A percentile compares a stretch with the other conserved stretches of the same genome.
Conservation (phyloP, 2,797 vertebrate species). For the Phylloscopus collybita region DNA sequence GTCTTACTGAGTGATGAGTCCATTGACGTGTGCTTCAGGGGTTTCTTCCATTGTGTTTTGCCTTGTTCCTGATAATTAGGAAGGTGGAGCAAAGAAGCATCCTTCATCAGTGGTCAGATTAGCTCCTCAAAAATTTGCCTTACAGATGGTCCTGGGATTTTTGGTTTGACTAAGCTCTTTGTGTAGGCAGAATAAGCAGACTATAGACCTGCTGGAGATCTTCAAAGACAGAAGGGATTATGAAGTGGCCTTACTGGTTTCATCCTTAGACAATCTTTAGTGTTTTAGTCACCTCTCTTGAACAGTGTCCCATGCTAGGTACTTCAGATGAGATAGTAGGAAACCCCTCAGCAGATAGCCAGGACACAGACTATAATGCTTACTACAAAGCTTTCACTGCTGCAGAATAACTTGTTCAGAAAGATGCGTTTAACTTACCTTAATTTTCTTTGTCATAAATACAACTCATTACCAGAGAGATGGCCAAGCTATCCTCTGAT, state of each 20-base stretch:
- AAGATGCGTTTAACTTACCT: neutral
- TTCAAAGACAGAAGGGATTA: neutral
- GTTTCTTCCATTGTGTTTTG: neutral
- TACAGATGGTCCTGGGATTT: neutral
- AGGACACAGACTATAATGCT: neutral
- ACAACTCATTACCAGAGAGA: neutral
- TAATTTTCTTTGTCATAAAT: conserved; percentile 11
- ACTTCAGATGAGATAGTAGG: neutral
- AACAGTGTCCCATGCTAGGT: neutral
- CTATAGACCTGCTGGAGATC: neutral
- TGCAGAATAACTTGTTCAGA: neutral
- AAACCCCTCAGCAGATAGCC: neutral
- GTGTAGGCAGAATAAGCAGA: neutral
- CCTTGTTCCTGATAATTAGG: neutral
- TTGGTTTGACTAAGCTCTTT: neutral
- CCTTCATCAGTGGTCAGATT: neutral
- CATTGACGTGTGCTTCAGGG: neutral
- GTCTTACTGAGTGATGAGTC: neutral
- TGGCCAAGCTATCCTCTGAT: neutral
- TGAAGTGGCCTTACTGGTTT: neutral
- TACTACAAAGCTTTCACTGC: neutral
- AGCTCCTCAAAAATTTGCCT: neutral
- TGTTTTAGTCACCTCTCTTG: neutral
- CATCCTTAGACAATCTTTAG: neutral
- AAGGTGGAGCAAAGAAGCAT: neutral